These are phyloP conservation scores for Dicyrtomina minuta DNA, from an alignment of 2,888 invertebrate genomes.

Conservation along the genomic window DNA sequence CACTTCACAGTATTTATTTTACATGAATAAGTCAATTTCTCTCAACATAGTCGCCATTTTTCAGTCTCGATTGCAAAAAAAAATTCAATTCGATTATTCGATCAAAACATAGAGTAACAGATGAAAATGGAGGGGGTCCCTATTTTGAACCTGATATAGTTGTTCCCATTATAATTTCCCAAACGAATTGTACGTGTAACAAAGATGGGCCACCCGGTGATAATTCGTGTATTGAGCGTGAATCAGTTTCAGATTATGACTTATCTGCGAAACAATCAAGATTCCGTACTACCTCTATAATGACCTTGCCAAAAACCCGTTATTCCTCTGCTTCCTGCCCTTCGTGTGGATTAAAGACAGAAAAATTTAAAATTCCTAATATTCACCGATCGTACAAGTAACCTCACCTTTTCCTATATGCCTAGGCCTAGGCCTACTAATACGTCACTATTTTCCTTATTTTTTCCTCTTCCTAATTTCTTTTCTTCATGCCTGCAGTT, in stretches of 20 bases:
- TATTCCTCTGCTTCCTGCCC: conserved; percentile 12
- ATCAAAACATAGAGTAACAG: background rate
- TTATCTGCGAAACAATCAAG: background rate
- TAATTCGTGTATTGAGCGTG: too few relatives aligned
- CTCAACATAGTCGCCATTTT: too few relatives aligned
- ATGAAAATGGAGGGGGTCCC: background rate
- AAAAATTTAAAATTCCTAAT: conserved; percentile 25
- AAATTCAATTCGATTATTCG: background rate
- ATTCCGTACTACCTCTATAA: background rate
- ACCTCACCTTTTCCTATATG: too few relatives aligned
- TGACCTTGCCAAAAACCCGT: background rate
- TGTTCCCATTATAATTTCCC: conserved; percentile 41
- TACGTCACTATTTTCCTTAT: too few relatives aligned
- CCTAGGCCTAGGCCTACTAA: too few relatives aligned
- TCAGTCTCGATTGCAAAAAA: too few relatives aligned
- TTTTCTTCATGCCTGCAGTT: too few relatives aligned
- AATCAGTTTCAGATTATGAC: background rate
- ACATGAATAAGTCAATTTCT: background rate
- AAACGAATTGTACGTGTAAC: conserved; percentile 39
- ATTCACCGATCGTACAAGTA: conserved; percentile 26
- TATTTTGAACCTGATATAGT: conserved; percentile 28
- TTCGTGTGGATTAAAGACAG: conserved; percentile 19
- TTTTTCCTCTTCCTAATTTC: too few relatives aligned
- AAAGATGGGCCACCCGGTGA: background rate
- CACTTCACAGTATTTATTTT: background rate